Conservation (phyloP, 2,113 vertebrate genomes). For the Pollimyrus isidori region DNA sequence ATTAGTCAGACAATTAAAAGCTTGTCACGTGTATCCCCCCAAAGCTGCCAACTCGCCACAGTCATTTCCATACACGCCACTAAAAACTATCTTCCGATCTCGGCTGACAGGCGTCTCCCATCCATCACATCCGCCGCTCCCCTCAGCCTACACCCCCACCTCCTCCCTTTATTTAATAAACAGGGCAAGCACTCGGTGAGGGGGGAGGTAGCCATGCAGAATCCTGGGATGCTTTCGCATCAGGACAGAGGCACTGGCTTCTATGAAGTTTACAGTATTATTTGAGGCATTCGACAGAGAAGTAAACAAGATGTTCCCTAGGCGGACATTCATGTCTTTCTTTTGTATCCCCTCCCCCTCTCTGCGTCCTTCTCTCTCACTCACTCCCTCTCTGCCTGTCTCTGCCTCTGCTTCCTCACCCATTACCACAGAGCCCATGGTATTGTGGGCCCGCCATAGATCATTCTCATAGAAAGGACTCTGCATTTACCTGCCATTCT, state of each 20-base stretch:
- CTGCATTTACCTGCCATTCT: slow-evolving; percentile 3
- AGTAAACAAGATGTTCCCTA: slow-evolving; percentile 16
- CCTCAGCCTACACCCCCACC: not conserved
- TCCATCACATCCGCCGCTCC: not conserved
- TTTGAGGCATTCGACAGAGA: not conserved
- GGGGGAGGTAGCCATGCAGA: not conserved
- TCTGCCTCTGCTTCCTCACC: slow-evolving; percentile 36
- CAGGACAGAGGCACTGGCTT: not conserved
- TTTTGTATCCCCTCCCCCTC: slow-evolving; percentile 32
- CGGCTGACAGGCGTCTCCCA: not conserved
- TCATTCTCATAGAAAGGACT: slow-evolving; percentile 20
- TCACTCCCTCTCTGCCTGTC: slow-evolving; percentile 34
- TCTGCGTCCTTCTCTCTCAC: slow-evolving; percentile 24
- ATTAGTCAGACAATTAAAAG: slow-evolving; percentile 61
- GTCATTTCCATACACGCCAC: not conserved
- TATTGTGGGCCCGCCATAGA: not conserved
- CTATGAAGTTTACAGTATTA: not conserved
- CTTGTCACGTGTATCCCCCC: slow-evolving; percentile 19
- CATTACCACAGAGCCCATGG: slow-evolving; percentile 18
- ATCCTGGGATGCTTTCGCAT: not conserved
- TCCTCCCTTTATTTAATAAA: not conserved
- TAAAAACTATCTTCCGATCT: not conserved
- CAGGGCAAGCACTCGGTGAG: not conserved
- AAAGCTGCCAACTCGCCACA: not conserved
- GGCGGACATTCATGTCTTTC: not conserved